Conservation (phyloP, 2,888 invertebrate species). For the Eledona agricola region DNA sequence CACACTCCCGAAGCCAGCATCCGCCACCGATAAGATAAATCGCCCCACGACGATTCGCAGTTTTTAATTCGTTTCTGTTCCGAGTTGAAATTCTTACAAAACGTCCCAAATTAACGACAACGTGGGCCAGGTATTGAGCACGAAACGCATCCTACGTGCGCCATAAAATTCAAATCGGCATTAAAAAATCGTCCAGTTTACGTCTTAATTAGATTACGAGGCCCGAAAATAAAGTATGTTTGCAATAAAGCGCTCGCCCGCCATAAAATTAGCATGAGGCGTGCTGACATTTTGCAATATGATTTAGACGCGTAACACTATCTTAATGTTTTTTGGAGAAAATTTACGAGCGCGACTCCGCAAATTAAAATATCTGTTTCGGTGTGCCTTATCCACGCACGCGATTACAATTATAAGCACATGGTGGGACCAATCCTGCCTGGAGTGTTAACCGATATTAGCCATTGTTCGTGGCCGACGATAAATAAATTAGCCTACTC, state of each 20-base stretch:
- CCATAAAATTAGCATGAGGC: slow-evolving; percentile 37
- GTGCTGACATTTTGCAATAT: slow-evolving; percentile 34
- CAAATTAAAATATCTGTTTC: slow-evolving; percentile 9
- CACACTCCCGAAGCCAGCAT: too few relatives aligned
- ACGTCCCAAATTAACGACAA: too few relatives aligned
- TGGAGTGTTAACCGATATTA: slow-evolving; percentile 59
- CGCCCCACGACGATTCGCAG: too few relatives aligned
- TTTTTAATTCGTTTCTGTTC: too few relatives aligned
- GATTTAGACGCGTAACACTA: slow-evolving; percentile 26
- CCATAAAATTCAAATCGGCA: slow-evolving; percentile 30
- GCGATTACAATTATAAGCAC: slow-evolving; percentile 15
- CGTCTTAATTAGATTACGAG: slow-evolving; percentile 38
- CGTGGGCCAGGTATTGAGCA: too few relatives aligned
- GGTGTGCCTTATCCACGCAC: slow-evolving; percentile 2
- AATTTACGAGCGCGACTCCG: slow-evolving; percentile 19
- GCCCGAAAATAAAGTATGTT: slow-evolving; percentile 28
- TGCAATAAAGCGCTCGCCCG: slow-evolving; percentile 35
- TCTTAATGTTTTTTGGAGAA: slow-evolving; percentile 19
- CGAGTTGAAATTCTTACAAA: too few relatives aligned
- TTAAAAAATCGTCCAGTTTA: slow-evolving; percentile 32
- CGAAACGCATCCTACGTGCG: slow-evolving; percentile 24
- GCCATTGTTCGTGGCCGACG: slow-evolving; percentile 58
- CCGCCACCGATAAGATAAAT: too few relatives aligned
- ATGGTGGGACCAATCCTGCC: slow-evolving; percentile 34
- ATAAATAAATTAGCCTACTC: slow-evolving; percentile 61